These are phyloP conservation scores for Coreoperca whiteheadi DNA, from an alignment of 2,113 vertebrate genomes.

Conservation along the genomic window DNA sequence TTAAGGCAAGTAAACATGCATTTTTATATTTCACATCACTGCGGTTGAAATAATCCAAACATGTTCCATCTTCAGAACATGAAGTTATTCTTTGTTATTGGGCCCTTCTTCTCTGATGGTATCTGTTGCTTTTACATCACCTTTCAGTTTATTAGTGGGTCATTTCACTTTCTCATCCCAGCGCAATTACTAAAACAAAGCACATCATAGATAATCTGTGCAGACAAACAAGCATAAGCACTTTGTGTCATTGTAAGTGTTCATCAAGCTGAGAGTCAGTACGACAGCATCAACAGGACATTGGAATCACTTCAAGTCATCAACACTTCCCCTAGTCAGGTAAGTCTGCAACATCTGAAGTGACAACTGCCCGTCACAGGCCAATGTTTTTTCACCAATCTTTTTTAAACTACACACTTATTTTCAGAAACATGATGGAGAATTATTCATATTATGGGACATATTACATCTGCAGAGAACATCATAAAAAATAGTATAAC, in stretches of 20 bases:
- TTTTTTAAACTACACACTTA: neutral
- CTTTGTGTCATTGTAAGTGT: neutral
- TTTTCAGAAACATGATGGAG: neutral
- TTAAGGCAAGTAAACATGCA: neutral
- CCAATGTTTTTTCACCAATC: neutral
- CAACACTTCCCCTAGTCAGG: neutral
- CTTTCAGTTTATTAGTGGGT: neutral
- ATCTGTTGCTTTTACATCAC: neutral
- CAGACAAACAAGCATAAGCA: neutral
- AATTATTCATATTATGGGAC: neutral
- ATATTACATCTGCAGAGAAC: neutral
- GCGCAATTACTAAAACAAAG: neutral
- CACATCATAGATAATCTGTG: neutral
- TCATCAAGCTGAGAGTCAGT: conserved; percentile 1
- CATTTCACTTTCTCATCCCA: neutral
- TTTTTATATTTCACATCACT: neutral
- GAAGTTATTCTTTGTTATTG: neutral
- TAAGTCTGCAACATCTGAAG: neutral
- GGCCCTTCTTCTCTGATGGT: neutral
- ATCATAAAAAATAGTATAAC: neutral
- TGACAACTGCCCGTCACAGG: neutral
- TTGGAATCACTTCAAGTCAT: neutral
- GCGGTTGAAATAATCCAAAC: neutral
- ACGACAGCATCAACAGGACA: neutral
- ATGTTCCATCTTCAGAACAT: neutral